Base-by-base conservation (phyloP, 2,113 vertebrate species). In the Syngnathus typhle region DNA sequence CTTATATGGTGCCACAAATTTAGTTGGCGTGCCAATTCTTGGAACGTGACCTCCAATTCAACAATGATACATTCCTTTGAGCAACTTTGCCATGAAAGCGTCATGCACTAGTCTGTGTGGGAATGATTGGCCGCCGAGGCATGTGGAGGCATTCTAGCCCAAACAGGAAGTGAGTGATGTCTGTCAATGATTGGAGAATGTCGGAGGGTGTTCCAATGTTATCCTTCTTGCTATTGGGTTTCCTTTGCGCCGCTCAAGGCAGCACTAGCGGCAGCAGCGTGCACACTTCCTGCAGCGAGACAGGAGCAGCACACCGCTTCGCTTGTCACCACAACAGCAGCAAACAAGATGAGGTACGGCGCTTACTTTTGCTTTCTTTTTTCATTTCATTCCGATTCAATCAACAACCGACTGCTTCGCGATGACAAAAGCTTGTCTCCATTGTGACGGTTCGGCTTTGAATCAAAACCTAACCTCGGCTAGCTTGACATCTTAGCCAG, bases 171-270 rank as follows among this genome's bases (percentile, higher is more conserved):
- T 71, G 70, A 82, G 83, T 70, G 70, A n/a, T 60, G 12, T 51
- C 71, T 65, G 82, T 72, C 72, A 68, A 61, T 83, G 78, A 84
- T 87, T 86, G 85, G 80, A 85, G 78, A 82, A 87, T 85, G 82
- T 86, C 71, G 72, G 76, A 84, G 80, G 82, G 78, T 77, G 86
- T 87, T 77, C 55, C 82, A 43, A 32, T 73, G 60, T 80, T 85
- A 86, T 81, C 80, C 85, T 85, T 87, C 77, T 85, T 79, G 74
- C 67, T 79, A 88, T 87, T 89, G 85, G 87, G 67, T 75, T 85
- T 87, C 82, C 84, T 85, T 70, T 79, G 74, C 77, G 87, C 84
- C 84, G 82, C 67, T 90, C 81, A 87, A 49, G n/a, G 81, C 82
- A 36, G 76, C 84, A 73, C 8, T 65, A 71, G 61, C 71, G 21